These are phyloP conservation scores for Philhelius pedissequus DNA, from an alignment of 2,888 invertebrate species.

Conservation along the genomic window DNA sequence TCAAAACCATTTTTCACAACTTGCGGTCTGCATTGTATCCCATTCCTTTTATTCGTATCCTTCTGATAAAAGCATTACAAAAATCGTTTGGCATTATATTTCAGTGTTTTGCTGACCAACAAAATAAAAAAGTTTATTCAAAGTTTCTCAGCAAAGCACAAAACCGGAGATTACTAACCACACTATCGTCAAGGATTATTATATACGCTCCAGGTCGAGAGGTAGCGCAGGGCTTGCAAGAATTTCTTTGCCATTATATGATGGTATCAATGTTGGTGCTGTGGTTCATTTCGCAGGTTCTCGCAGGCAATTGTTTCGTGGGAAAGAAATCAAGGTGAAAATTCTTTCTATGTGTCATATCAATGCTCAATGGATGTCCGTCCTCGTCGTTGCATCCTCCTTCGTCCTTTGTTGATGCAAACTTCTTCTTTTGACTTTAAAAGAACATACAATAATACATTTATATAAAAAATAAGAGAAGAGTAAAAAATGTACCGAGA, in stretches of 20 bases:
- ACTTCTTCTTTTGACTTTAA: neutral
- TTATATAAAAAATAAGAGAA: neutral
- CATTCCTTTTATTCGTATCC: conserved; percentile 50
- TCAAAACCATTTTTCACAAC: conserved; percentile 66
- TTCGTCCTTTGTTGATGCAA: neutral
- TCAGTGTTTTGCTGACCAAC: conserved; percentile 55
- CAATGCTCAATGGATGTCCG: neutral
- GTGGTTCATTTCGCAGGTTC: conserved; percentile 25
- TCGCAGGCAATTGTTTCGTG: conserved; percentile 29
- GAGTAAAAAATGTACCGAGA: neutral
- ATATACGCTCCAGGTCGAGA: neutral
- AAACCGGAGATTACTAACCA: conserved; percentile 47
- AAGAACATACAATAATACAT: too few relatives aligned
- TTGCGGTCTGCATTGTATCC: conserved; percentile 62
- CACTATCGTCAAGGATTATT: conserved; percentile 60
- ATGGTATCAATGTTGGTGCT: neutral
- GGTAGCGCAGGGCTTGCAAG: neutral
- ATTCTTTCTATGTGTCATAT: conserved; percentile 1
- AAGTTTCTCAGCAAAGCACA: conserved; percentile 43
- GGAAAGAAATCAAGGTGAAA: conserved; percentile 52
- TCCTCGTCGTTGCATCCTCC: neutral
- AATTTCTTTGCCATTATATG: conserved; percentile 12
- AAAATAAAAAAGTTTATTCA: conserved; percentile 59
- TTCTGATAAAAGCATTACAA: conserved; percentile 63
- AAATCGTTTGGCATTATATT: conserved; percentile 60